Evolutionary conservation across 1,140 invertebrate species (phyloP), one percentile per base, ranked within the genome.

Genomic region (Melipona quadrifasciata): DNA sequence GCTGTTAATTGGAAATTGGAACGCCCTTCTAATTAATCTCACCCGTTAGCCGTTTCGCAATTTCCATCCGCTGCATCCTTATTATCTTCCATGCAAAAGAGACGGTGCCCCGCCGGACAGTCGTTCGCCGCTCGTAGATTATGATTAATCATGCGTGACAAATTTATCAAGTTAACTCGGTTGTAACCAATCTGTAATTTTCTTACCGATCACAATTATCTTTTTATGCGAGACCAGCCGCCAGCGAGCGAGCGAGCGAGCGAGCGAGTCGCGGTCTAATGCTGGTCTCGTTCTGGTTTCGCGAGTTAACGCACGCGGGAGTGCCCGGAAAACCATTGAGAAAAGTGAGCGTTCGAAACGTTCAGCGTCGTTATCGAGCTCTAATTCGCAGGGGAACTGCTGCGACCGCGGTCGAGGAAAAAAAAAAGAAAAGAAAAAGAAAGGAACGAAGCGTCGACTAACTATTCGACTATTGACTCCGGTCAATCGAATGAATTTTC

Each of bases 141-240:
- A 83, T 19, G 53, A 77, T 76, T 67, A 58, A 75, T 57, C 81
- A 70, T 16, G 51, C 74, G 81, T 34, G 81, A 84, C 39, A 79
- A 53, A 75, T 61, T 75, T 57, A 71, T 79, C 68, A 55, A 64
- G 27, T 75, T 82, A 82, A 82, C 72, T 51, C 65, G 82, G 34
- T 75, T 75, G 64, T 55, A 82, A 82, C 51, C 73, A 68, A 82
- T 76, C 61, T 76, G 72, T 68, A 68, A 82, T 76, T 76, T 82
- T 68, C 72, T 82, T 68, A 68, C 51, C 61, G 51, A 57, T 57
- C 72, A 11, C 51, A 53, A 82, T 82, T 76, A 82, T 68, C 72
- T 76, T 82, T 82, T 75, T 75, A 53, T 24, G 24, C n/a, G 27
- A 0, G 21, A 31, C 19, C 27, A 19, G 12, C 24, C 34, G n/a